Evolutionary conservation across 2,888 invertebrate species (phyloP).

Genomic region (Melieria omissa): DNA sequence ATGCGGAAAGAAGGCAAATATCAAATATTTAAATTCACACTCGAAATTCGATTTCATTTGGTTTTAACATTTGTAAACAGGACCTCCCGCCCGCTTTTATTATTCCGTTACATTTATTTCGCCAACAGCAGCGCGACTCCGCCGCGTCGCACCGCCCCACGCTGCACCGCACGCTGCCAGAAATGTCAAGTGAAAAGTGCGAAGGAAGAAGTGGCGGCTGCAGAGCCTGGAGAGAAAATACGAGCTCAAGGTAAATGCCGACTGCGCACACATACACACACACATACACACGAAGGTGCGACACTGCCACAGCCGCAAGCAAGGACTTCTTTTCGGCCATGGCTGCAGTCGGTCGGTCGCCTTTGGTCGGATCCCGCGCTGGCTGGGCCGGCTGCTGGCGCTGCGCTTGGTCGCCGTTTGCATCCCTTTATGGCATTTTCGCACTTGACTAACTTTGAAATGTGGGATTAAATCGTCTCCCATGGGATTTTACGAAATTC

Average conservation of each 20-base stretch:
- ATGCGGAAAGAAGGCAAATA: constrained; percentile 22
- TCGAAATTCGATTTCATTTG: constrained; percentile 36
- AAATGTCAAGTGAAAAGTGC: no score
- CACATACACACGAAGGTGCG: background rate
- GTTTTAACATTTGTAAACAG: constrained; percentile 31
- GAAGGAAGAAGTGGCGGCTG: no score
- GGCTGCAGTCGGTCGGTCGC: no score
- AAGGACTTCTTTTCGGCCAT: no score
- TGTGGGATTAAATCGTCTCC: constrained; percentile 64
- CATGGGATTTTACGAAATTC: constrained; percentile 62
- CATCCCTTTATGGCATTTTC: constrained; percentile 62
- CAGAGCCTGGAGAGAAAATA: no score
- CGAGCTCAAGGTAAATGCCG: no score
- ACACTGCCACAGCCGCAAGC: no score
- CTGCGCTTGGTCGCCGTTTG: constrained; percentile 7
- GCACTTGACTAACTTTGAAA: constrained; percentile 64
- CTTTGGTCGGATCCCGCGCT: no score
- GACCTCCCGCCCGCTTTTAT: background rate
- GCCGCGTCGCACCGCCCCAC: background rate
- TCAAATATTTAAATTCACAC: constrained; percentile 35
- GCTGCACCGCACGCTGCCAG: background rate
- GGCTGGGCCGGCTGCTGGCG: background rate
- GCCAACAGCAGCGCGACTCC: constrained; percentile 6
- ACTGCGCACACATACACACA: background rate
- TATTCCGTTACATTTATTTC: constrained; percentile 16